Conservation (phyloP, 1,140 invertebrate genomes). For the Hyles vespertilio region DNA sequence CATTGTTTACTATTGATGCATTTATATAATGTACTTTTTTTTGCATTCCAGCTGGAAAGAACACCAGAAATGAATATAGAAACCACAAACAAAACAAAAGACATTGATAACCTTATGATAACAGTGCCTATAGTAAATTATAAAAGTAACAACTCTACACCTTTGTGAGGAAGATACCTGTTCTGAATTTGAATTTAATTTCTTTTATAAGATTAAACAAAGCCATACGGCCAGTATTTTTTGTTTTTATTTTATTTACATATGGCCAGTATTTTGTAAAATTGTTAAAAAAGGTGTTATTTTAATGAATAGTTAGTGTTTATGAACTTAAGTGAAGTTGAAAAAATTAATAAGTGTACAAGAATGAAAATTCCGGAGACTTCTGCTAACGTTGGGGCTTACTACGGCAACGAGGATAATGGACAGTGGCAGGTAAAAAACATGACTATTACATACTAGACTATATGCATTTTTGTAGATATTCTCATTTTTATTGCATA, state of each 20-base stretch:
- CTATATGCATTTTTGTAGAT: neutral
- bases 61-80: constrained; percentile 37
- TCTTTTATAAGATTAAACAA: neutral
- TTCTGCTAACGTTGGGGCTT: constrained; percentile 53
- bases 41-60: constrained; percentile 24
- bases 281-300: constrained; percentile 9
- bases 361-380: constrained; percentile 69
- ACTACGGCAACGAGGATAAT: constrained; percentile 64
- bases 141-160: constrained; percentile 6
- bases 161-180: neutral
- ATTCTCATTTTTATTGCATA: too few species aligned
- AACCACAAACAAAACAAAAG: constrained; percentile 14
- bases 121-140: constrained; percentile 33
- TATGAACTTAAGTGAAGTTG: constrained; percentile 6
- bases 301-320: constrained; percentile 27
- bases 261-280: constrained; percentile 4
- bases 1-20: neutral
- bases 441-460: constrained; percentile 1
- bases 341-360: constrained; percentile 31
- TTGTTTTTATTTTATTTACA: neutral
- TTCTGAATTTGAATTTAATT: neutral
- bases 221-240: too few species aligned
- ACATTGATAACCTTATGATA: constrained; percentile 29
- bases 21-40: constrained; percentile 7
- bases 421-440: constrained; percentile 60